Conservation (phyloP, 2,113 vertebrate species). For the Rhinopithecus roxellana region DNA sequence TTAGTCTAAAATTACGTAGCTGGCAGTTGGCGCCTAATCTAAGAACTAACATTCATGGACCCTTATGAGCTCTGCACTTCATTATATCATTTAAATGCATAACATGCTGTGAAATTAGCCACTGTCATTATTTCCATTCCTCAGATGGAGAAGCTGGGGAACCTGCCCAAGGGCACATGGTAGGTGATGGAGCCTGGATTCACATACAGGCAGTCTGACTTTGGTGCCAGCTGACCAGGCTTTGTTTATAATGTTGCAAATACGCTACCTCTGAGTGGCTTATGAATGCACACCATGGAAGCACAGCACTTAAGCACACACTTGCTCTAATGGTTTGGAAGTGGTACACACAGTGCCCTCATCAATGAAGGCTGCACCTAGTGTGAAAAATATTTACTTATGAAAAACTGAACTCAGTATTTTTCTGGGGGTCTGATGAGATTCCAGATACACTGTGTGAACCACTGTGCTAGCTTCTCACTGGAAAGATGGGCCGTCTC, state of each 20-base stretch:
- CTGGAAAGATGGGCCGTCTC: not conserved
- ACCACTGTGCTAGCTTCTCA: not conserved
- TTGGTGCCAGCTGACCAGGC: not conserved
- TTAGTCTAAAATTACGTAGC: not conserved
- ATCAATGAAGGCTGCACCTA: not conserved
- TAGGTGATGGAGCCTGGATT: not conserved
- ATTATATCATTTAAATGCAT: not conserved
- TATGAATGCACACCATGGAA: not conserved
- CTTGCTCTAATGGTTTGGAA: not conserved
- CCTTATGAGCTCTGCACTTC: not conserved
- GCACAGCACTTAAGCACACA: not conserved
- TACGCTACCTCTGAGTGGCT: not conserved
- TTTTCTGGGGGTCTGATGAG: not conserved
- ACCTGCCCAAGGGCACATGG: too few relatives aligned
- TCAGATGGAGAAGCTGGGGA: not conserved
- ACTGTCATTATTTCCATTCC: not conserved
- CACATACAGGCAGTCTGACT: not conserved
- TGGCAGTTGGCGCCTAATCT: not conserved
- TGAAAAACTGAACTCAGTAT: not conserved
- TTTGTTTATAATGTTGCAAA: not conserved
- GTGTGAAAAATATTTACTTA: not conserved
- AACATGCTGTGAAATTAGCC: not conserved
- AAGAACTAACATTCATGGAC: not conserved
- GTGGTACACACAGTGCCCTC: not conserved
- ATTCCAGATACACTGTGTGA: not conserved